Evolutionary conservation across 2,797 vertebrate genomes (phyloP).

Genomic region (Rhynchonycteris naso): DNA sequence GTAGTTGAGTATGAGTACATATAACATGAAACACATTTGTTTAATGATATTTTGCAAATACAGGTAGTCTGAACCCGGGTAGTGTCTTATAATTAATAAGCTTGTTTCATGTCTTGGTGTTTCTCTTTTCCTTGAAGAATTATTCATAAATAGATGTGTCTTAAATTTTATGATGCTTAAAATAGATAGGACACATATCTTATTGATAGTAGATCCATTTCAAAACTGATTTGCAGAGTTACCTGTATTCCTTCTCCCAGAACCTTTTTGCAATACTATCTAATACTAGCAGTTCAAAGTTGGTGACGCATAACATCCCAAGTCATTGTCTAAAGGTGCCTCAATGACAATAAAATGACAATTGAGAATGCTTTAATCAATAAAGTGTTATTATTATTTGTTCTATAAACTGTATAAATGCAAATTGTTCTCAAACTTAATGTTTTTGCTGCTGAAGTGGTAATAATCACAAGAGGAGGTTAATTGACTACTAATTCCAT

Average conservation of each 20-base stretch:
- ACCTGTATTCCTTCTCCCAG: background rate
- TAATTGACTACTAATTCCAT: background rate
- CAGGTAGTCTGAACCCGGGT: background rate
- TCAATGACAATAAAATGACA: background rate
- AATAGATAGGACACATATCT: background rate
- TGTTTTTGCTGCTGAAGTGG: background rate
- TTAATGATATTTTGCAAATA: background rate
- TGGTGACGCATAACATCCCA: background rate
- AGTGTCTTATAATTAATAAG: background rate
- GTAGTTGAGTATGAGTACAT: background rate
- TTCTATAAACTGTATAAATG: background rate
- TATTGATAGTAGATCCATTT: background rate
- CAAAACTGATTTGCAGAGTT: background rate
- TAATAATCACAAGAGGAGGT: background rate
- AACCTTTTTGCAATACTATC: background rate
- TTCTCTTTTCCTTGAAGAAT: conserved; percentile 8
- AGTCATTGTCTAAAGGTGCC: background rate
- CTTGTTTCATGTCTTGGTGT: background rate
- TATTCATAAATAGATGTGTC: background rate
- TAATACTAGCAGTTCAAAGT: background rate
- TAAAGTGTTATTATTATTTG: background rate
- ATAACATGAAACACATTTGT: background rate
- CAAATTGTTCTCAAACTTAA: background rate
- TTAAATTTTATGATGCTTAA: background rate
- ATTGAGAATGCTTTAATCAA: background rate